Evolutionary conservation across 2,888 invertebrate genomes (phyloP).

Genomic region (Loripinus fragilis): DNA sequence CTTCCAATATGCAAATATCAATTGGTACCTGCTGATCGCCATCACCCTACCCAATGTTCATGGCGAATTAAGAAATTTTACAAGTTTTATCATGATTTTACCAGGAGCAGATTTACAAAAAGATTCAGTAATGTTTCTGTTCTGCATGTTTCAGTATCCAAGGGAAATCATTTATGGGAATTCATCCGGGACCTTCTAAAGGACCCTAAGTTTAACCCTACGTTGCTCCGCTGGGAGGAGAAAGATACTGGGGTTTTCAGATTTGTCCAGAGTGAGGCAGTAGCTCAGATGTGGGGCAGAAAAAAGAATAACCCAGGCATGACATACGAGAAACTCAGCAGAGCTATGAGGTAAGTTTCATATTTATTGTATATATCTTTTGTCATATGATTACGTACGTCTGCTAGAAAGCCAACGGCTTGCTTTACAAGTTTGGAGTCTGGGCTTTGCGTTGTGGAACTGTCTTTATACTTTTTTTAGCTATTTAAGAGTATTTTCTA

Average conservation of each 20-base stretch:
- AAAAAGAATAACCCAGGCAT: constrained; percentile 94
- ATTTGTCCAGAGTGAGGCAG: constrained; percentile 94
- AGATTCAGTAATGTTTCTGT: too few relatives aligned
- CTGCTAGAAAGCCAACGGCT: neutral
- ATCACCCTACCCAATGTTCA: neutral
- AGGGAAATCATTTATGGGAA: constrained; percentile 88
- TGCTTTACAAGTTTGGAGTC: too few relatives aligned
- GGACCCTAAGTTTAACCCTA: constrained; percentile 91
- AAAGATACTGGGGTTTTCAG: constrained; percentile 93
- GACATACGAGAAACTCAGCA: constrained; percentile 96
- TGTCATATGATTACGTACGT: neutral
- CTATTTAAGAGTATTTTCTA: too few relatives aligned
- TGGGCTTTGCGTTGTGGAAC: too few relatives aligned
- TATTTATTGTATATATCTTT: constrained; percentile 13
- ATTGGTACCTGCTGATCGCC: neutral
- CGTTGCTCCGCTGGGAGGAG: constrained; percentile 94
- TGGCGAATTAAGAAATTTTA: neutral
- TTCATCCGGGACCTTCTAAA: constrained; percentile 92
- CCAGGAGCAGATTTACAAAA: too few relatives aligned
- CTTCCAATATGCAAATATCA: too few relatives aligned
- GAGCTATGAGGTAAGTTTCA: constrained; percentile 90
- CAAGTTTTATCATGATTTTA: neutral
- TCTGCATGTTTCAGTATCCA: constrained; percentile 51
- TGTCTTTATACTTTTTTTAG: too few relatives aligned
- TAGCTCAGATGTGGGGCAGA: constrained; percentile 94